Percentiles rank a stretch among this genome's conserved stretches.
phyloP scores from a whole-genome alignment of 2,888 invertebrate genomes.

The Scelioninae gen. 1 region DNA sequence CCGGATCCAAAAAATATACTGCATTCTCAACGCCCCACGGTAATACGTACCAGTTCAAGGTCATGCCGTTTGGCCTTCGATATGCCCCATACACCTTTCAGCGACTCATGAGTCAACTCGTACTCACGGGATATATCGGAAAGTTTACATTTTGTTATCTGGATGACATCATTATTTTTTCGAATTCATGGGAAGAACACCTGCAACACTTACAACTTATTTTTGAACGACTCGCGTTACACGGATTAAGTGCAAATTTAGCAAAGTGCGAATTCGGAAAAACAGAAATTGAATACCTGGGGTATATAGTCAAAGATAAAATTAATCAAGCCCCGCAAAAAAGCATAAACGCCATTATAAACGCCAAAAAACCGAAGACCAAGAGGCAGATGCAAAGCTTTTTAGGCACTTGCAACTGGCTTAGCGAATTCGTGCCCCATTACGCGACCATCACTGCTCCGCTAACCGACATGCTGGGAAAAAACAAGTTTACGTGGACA shows the following conservation, averaged over 20 bases:
- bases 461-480: neutral
- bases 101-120: constrained; percentile 7
- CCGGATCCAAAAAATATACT: constrained; percentile 19
- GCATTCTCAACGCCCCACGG: constrained; percentile 14
- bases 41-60: neutral
- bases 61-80: constrained; percentile 7
- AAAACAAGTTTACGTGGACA: neutral
- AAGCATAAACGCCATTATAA: neutral
- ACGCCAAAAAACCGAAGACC: neutral
- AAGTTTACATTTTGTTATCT: constrained; percentile 4
- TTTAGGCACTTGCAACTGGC: constrained; percentile 9
- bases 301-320: neutral
- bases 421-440: neutral
- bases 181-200: constrained; percentile 7
- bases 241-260: neutral
- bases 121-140: neutral
- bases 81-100: constrained; percentile 14
- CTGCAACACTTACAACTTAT: neutral
- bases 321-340: neutral
- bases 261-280: neutral
- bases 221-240: neutral
- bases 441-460: neutral
- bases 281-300: neutral
- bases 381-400: neutral
- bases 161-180: constrained; percentile 22